phyloP scores from a whole-genome alignment of 2,113 vertebrate genomes.

The Helogale parvula region DNA sequence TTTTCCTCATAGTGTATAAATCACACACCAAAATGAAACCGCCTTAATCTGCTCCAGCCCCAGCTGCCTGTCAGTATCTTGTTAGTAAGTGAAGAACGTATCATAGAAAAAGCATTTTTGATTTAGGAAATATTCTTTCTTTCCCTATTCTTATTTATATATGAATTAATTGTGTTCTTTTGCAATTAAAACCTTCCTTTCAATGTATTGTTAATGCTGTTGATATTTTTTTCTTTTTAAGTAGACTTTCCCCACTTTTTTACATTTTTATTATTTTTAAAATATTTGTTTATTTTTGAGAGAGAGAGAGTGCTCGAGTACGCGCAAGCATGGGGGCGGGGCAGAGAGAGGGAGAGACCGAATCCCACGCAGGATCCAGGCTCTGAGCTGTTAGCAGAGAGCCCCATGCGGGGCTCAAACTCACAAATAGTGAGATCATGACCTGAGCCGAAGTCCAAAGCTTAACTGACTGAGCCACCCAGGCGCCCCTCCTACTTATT shows the following conservation, averaged over 20 bases:
- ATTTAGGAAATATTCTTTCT: neutral
- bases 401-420: too few species aligned
- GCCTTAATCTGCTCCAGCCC: constrained; percentile 62
- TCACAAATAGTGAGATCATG: too few species aligned
- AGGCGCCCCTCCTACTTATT: neutral
- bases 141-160: constrained; percentile 3
- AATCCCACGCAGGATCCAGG: too few species aligned
- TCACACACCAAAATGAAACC: constrained; percentile 68
- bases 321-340: too few species aligned
- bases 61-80: constrained; percentile 64
- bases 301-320: too few species aligned
- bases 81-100: constrained; percentile 57
- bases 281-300: too few species aligned
- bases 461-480: too few species aligned
- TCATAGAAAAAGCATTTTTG: constrained; percentile 42
- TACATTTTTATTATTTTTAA: too few species aligned
- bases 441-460: too few species aligned
- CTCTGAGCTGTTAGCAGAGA: too few species aligned
- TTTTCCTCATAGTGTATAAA: constrained; percentile 67
- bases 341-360: too few species aligned
- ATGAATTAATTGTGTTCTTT: constrained; percentile 26
- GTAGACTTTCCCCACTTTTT: neutral
- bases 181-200: constrained; percentile 3
- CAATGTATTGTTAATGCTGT: neutral
- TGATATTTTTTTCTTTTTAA: neutral